Evolutionary conservation across 1,140 invertebrate genomes (phyloP).

Genomic region (Ectropis grisescens): DNA sequence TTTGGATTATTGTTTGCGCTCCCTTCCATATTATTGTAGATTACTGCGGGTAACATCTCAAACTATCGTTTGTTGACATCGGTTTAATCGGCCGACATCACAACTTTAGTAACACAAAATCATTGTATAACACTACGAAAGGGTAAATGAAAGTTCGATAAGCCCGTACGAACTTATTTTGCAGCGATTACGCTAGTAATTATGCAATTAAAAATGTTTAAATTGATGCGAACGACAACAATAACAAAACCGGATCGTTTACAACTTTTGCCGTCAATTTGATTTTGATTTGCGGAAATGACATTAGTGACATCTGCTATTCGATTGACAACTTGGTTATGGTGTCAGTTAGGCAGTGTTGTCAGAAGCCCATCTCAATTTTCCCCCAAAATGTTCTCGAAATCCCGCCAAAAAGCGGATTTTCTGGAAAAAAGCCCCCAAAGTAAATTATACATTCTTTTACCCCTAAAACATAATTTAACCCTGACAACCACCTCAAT

Average conservation of each 20-base stretch:
- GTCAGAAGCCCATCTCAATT: no score
- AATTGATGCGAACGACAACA: constrained; percentile 16
- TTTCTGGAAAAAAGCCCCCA: no score
- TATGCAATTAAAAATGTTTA: constrained; percentile 13
- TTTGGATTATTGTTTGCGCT: constrained; percentile 32
- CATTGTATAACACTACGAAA: constrained; percentile 12
- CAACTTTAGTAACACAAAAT: constrained; percentile 23
- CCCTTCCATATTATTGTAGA: constrained; percentile 57
- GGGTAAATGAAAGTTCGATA: constrained; percentile 33
- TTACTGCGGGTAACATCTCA: constrained; percentile 54
- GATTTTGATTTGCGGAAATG: background rate
- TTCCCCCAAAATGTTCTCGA: no score
- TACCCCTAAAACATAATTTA: no score
- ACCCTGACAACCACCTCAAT: no score
- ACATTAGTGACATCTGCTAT: no score
- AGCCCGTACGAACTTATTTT: constrained; percentile 35
- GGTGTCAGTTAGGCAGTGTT: no score
- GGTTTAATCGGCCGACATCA: constrained; percentile 55
- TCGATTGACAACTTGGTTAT: no score
- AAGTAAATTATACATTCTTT: no score
- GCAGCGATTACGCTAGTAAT: constrained; percentile 18
- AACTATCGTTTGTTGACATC: constrained; percentile 20
- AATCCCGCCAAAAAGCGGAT: no score
- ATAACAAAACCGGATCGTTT: constrained; percentile 19
- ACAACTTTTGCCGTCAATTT: constrained; percentile 5